Evolutionary conservation across 2,797 vertebrate genomes (phyloP).

Genomic region (Erpetoichthys calabaricus): DNA sequence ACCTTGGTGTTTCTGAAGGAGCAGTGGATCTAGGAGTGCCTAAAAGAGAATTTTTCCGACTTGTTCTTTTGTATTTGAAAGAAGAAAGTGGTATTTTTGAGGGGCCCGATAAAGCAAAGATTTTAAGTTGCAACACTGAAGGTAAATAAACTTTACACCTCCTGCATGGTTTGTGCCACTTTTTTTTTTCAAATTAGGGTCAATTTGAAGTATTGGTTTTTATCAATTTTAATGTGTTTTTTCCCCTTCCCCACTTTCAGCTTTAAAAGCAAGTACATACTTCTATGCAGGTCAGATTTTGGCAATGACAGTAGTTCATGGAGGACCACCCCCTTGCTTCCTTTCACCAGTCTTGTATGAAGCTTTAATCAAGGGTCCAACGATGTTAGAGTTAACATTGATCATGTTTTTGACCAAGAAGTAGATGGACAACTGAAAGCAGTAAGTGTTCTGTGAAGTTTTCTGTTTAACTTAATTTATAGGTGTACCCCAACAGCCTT

Average conservation of each 20-base stretch:
- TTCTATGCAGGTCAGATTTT: conserved; percentile 25
- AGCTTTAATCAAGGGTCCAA: conserved; percentile 12
- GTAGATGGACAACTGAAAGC: conserved; percentile 10
- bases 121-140: conserved; percentile 12
- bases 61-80: conserved; percentile 16
- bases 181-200: no score
- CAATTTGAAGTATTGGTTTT: no score
- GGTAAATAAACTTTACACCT: no score
- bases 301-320: conserved; percentile 22
- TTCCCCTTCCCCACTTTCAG: conserved; percentile 3
- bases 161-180: no score
- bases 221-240: no score
- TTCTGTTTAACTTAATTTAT: no score
- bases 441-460: conserved; percentile 10
- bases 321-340: conserved; percentile 21
- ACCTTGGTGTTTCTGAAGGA: conserved; percentile 24
- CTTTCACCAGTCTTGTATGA: conserved; percentile 19
- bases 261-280: conserved; percentile 19
- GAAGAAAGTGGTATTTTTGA: conserved; percentile 23
- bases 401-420: conserved; percentile 14
- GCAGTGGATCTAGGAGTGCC: conserved; percentile 24
- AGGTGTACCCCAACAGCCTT: no score
- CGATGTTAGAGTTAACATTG: conserved; percentile 11
- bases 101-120: conserved; percentile 13
- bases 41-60: conserved; percentile 17